Percentiles rank a stretch among this genome's conserved stretches.
phyloP scores from a whole-genome alignment of 2,797 vertebrate genomes.

The Sorex maritimensis region DNA sequence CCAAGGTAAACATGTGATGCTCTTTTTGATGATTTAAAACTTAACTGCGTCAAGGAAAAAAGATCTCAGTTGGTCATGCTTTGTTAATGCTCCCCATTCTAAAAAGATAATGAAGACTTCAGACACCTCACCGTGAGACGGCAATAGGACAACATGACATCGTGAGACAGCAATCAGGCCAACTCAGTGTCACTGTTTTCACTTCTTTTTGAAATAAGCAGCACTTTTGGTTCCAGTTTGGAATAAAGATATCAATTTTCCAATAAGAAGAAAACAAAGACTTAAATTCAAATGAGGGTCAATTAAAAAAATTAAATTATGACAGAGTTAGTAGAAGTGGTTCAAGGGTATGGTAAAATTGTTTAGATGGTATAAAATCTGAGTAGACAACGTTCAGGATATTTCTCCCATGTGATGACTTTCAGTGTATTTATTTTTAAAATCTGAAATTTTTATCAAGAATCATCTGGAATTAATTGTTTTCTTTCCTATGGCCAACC shows the following conservation, averaged over 20 bases:
- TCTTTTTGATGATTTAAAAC: constrained; percentile 62
- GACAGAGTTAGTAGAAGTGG: background rate
- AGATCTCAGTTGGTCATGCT: background rate
- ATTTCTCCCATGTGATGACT: constrained; percentile 44
- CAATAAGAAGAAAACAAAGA: constrained; percentile 34
- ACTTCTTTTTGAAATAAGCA: constrained; percentile 43
- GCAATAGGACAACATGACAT: background rate
- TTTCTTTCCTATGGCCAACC: constrained; percentile 64
- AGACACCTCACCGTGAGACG: background rate
- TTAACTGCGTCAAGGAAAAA: constrained; percentile 23
- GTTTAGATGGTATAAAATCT: background rate
- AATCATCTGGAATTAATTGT: constrained; percentile 67
- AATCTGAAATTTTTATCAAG: constrained; percentile 58
- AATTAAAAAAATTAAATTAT: background rate
- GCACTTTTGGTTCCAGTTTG: constrained; percentile 37
- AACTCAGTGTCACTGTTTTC: constrained; percentile 46
- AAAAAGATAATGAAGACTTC: constrained; percentile 23
- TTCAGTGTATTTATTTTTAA: constrained; percentile 50
- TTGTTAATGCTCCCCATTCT: background rate
- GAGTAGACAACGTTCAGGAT: constrained; percentile 47
- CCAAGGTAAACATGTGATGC: constrained; percentile 56
- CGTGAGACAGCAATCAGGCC: background rate
- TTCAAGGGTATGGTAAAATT: background rate
- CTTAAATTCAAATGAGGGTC: constrained; percentile 1
- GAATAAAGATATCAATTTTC: background rate